Percentiles rank a stretch among this genome's conserved stretches.
These are phyloP conservation scores for Elysia chlorotica DNA, from an alignment of 1,140 invertebrate genomes.

Conservation along the genomic window DNA sequence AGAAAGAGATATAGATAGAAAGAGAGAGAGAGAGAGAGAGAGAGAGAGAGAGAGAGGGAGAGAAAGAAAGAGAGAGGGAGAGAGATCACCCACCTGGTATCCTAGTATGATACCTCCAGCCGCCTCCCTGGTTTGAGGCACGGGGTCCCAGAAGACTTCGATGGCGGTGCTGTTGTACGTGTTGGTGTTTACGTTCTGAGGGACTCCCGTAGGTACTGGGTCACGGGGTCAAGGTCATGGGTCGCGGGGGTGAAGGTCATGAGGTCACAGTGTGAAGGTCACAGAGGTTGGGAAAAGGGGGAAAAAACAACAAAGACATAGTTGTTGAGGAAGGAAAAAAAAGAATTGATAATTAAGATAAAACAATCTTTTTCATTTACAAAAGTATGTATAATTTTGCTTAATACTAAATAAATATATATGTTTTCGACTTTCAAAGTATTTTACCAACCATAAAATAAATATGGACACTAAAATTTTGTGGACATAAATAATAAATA, in stretches of 20 bases:
- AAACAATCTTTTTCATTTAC: neutral
- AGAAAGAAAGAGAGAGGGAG: neutral
- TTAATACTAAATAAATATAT: neutral
- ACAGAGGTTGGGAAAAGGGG: too few relatives aligned
- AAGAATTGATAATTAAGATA: neutral
- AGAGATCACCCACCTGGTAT: conserved; percentile 71
- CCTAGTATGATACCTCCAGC: conserved; percentile 90
- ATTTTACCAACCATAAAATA: neutral
- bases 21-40: conserved; percentile 64
- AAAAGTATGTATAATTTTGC: neutral
- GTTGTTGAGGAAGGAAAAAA: too few relatives aligned
- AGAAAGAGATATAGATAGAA: conserved; percentile 63
- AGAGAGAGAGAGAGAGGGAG: neutral
- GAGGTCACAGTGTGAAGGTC: too few relatives aligned
- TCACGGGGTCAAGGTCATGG: too few relatives aligned
- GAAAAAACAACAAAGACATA: too few relatives aligned
- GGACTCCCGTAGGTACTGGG: conserved; percentile 19
- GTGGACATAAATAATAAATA: neutral
- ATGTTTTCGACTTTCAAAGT: neutral
- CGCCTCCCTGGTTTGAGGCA: conserved; percentile 81
- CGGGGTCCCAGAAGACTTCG: conserved; percentile 87
- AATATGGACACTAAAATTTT: neutral
- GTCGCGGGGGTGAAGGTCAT: too few relatives aligned
- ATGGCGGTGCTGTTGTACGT: conserved; percentile 90
- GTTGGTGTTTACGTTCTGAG: conserved; percentile 74